These are phyloP conservation scores for Drosophila persimilis DNA, from an alignment of 1,140 invertebrate genomes.

Conservation along the genomic window DNA sequence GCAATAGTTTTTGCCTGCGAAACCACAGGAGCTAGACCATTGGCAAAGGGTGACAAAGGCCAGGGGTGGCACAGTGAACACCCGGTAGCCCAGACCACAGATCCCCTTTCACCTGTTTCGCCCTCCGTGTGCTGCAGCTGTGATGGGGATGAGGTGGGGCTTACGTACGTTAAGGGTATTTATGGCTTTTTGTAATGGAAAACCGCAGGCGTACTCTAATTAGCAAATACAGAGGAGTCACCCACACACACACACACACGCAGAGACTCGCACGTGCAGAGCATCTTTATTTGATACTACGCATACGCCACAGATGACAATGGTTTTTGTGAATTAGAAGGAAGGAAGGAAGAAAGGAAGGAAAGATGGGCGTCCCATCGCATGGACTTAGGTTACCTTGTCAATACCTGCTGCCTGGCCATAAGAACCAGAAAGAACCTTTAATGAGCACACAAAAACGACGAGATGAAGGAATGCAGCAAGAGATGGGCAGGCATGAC, in stretches of 20 bases:
- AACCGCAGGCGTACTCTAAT: conserved; percentile 51
- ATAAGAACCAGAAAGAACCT: no score
- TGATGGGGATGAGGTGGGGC: not conserved
- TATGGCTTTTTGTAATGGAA: conserved; percentile 51
- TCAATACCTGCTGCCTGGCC: not conserved
- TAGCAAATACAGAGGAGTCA: conserved; percentile 40
- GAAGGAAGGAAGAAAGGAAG: no score
- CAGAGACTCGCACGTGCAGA: not conserved
- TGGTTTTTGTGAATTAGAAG: not conserved
- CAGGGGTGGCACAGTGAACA: conserved; percentile 13
- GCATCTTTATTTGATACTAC: conserved; percentile 30
- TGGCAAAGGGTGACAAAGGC: conserved; percentile 13
- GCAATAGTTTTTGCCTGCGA: conserved; percentile 38
- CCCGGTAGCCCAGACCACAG: conserved; percentile 30
- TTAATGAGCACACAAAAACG: no score
- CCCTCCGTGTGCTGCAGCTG: no score
- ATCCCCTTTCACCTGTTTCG: no score
- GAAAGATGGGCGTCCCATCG: no score
- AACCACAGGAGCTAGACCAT: conserved; percentile 34
- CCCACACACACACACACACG: not conserved
- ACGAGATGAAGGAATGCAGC: no score
- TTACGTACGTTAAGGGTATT: conserved; percentile 25
- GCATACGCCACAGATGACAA: conserved; percentile 28
- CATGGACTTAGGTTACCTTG: conserved; percentile 9
- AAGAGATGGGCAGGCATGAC: no score